These are phyloP conservation scores for Aphelinus certus DNA, from an alignment of 1,140 invertebrate genomes.

Conservation along the genomic window DNA sequence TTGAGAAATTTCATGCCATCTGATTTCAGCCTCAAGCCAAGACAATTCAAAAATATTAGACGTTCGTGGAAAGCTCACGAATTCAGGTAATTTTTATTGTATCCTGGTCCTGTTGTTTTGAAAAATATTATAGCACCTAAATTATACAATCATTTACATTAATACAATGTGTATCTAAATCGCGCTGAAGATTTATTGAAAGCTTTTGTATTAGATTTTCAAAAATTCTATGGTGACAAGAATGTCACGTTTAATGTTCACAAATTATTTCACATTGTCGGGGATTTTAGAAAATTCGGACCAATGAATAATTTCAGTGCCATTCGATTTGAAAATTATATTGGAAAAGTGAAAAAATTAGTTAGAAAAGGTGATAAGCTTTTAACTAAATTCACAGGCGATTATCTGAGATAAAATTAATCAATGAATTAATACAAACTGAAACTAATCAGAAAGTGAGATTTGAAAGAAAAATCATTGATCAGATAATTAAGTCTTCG, in stretches of 20 bases:
- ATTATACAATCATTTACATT: constrained; percentile 32
- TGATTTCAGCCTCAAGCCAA: constrained; percentile 59
- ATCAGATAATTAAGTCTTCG: too few species aligned
- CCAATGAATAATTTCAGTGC: constrained; percentile 18
- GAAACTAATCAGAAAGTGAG: too few species aligned
- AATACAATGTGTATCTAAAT: not conserved
- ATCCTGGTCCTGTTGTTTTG: constrained; percentile 44
- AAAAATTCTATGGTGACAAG: constrained; percentile 5
- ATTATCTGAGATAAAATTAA: too few species aligned
- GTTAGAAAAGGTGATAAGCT: constrained; percentile 8
- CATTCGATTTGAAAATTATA: constrained; percentile 27
- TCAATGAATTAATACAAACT: too few species aligned
- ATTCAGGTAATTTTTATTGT: constrained; percentile 61
- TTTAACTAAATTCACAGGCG: too few species aligned
- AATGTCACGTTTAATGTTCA: constrained; percentile 28
- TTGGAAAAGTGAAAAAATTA: constrained; percentile 10
- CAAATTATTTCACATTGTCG: too few species aligned
- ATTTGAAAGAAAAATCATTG: too few species aligned
- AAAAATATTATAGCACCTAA: constrained; percentile 14
- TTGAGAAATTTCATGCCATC: constrained; percentile 45
- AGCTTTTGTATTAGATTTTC: constrained; percentile 7
- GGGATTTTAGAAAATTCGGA: constrained; percentile 24
- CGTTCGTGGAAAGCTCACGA: constrained; percentile 63
- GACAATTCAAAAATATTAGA: constrained; percentile 51
- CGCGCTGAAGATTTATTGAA: constrained; percentile 16